Evolutionary conservation across 2,797 vertebrate species (phyloP).

Genomic region (Poeciliopsis presidionis): DNA sequence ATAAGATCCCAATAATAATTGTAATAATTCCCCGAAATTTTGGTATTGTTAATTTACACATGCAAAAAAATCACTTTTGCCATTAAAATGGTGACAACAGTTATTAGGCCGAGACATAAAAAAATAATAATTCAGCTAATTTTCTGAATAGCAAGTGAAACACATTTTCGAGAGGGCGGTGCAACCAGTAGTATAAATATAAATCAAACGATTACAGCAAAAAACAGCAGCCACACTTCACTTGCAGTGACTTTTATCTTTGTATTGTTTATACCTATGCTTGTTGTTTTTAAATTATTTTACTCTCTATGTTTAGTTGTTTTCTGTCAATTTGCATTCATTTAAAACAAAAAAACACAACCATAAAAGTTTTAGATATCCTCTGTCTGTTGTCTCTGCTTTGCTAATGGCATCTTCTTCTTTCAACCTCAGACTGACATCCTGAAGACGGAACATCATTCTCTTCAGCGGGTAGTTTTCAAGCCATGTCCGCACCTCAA

Average conservation of each 20-base stretch:
- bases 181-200: not conserved
- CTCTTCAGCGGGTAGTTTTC: conserved; percentile 54
- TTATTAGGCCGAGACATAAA: not conserved
- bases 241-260: not conserved
- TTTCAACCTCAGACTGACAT: conserved; percentile 74
- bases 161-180: not conserved
- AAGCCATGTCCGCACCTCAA: conserved; percentile 78
- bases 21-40: not conserved
- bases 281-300: not conserved
- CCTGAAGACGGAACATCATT: conserved; percentile 75
- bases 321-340: not conserved
- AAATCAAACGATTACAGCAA: not conserved
- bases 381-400: not conserved
- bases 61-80: not conserved
- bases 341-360: not conserved
- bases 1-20: not conserved
- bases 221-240: not conserved
- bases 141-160: not conserved
- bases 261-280: not conserved
- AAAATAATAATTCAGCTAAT: no score
- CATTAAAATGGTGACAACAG: not conserved
- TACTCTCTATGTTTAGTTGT: not conserved
- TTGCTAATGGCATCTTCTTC: conserved; percentile 4
- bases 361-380: not conserved
- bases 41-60: not conserved